Evolutionary conservation across 2,113 vertebrate genomes (phyloP), one percentile per base, ranked within the genome.

Genomic region (Hystrix cristata): DNA sequence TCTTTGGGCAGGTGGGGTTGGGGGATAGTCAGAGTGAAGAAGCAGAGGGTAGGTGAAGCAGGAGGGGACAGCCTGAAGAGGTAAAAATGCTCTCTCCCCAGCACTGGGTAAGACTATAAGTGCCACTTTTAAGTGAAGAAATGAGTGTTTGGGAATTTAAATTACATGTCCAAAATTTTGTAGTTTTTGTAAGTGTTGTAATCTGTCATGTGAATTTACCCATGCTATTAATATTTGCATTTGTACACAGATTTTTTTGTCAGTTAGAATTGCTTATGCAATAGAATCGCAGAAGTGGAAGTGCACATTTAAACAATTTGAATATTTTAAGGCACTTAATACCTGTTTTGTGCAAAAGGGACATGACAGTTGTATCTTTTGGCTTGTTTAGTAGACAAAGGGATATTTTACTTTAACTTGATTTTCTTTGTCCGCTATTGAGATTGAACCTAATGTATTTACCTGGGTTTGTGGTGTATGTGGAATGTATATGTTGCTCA

Each of bases 271-370:
- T 88, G 57, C 31, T 80, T 97, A 91, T 62, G 34, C 76, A 23
- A 55, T 59, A 94, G 71, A 92, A 43, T 81, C 72, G 86, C 14
- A 85, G 57, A 87, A 84, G 72, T 83, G 13, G 19, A 95, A 55
- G 80, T 62, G 7, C 34, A 95, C 29, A 34, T 72, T 87, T 93
- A 69, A 96, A 48, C 82, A 5, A 72, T 85, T 48, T 31, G 55
- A 93, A 87, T 19, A 89, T 95, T 89, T 69, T 85, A 72, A 95
- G 71, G 14, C 38, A 91, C 13, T 87, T 87, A 80, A 72, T 90
- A 69, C 43, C 13, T 80, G 15, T 85, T 69, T 89, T 38, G 38
- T 38, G 38, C 16, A 90, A 82, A 86, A 67, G 14, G 60, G 31
- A 48, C 3, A 48, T 23, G 62, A 79, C 34, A 79, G 7, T 64